These are phyloP conservation scores for Coremacera marginata DNA, from an alignment of 2,888 invertebrate species.

Conservation along the genomic window DNA sequence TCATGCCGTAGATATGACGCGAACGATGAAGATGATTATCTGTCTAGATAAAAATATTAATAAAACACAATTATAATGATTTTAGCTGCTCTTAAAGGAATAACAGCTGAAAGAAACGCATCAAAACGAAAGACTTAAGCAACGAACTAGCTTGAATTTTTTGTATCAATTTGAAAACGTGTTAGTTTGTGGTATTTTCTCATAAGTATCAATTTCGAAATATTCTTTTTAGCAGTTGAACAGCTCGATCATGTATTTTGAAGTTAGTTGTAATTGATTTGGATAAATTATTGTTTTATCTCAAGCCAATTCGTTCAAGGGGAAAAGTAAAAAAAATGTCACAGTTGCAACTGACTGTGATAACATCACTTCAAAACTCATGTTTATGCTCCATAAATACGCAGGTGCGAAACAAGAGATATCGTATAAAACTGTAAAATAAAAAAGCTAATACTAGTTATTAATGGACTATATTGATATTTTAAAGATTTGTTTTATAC, in stretches of 20 bases:
- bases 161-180: neutral
- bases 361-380: too few species aligned
- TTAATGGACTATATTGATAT: too few species aligned
- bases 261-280: neutral
- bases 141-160: neutral
- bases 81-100: neutral
- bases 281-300: slow-evolving; percentile 11
- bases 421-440: too few species aligned
- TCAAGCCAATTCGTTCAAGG: neutral
- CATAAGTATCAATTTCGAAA: slow-evolving; percentile 11
- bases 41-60: slow-evolving; percentile 27
- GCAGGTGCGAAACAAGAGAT: too few species aligned
- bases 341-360: neutral
- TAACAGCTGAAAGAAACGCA: neutral
- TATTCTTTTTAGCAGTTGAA: too few species aligned
- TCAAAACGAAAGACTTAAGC: neutral
- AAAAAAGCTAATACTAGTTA: too few species aligned
- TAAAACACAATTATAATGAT: slow-evolving; percentile 15
- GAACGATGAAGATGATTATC: slow-evolving; percentile 22
- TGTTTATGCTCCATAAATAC: too few species aligned
- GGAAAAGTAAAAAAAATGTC: slow-evolving; percentile 1
- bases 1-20: slow-evolving; percentile 14
- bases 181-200: neutral
- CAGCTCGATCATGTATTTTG: neutral
- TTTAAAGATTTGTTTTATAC: too few species aligned